Evolutionary conservation across 2,888 invertebrate species (phyloP), one percentile per base, ranked within the genome.

Genomic region (Esperia sulphurella): DNA sequence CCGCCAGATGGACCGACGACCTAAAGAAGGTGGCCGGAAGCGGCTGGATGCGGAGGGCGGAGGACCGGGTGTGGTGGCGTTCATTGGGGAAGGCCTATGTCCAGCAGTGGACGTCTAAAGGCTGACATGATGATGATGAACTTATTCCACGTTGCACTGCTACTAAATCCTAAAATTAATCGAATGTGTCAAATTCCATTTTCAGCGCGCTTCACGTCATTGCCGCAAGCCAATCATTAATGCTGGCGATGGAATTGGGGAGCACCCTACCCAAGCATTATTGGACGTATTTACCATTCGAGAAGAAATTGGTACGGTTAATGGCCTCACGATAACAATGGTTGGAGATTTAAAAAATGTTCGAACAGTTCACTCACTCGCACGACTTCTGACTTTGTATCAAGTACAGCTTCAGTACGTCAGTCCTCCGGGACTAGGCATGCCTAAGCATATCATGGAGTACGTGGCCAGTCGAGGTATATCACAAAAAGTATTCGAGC

Each of bases 301-400:
- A 55, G 98, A 99, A 86, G 99, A 99, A 90, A 97, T 99, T 53
- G 99, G 99, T 61, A 99, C 99, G 0, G 98, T 99, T 0, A 99
- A 99, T 75, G 97, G 97, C 0, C 91, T 99, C 8, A 98, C 97
- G 0, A 97, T 99, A 46, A 99, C 99, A 0, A 95, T 99, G 94
- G 98, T 99, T 14, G 99, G 99, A 5, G 99, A 99, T 82, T 90
- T 99, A 61, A 98, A 97, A 79, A 96, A 99, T 81, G 99, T 99
- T 0, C 92, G 99, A 35, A 99, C 99, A 1, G 99, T 99, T 0
- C 99, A 99, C 83, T 99, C 99, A 0, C 88, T 99, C 50, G 98
- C 98, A 5, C 93, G 96, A 54, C 91, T 99, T 8, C 89, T 99
- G 47, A 98, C 98, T 0, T 88, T 97, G 33, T 99, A 99, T 83